A percentile compares a stretch with the other conserved stretches of the same genome.
Evolutionary conservation across 2,113 vertebrate species (phyloP).

Genomic region (Amphiprion ocellaris): DNA sequence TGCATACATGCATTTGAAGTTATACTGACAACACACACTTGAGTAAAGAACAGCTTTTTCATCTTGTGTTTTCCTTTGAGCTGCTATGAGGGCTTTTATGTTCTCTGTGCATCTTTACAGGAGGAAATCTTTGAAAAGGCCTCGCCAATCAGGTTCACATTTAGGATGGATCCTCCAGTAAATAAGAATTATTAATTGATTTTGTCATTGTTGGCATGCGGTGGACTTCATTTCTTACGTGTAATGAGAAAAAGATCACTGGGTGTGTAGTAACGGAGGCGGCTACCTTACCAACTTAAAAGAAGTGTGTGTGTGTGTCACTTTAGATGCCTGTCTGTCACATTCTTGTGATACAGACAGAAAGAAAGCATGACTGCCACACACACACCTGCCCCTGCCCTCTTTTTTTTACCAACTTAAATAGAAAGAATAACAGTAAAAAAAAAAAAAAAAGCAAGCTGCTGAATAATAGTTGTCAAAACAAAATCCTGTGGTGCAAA

Average conservation of each 20-base stretch:
- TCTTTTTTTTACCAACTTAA: constrained; percentile 6
- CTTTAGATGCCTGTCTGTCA: too few relatives aligned
- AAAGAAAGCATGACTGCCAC: too few relatives aligned
- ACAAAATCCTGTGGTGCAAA: constrained; percentile 24
- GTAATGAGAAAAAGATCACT: constrained; percentile 26
- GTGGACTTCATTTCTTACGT: constrained; percentile 18
- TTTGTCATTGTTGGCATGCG: not conserved
- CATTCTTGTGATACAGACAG: too few relatives aligned
- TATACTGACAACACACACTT: not conserved
- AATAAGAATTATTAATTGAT: constrained; percentile 27
- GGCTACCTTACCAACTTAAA: not conserved
- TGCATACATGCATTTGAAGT: not conserved
- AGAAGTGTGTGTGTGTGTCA: not conserved
- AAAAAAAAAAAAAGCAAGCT: not conserved
- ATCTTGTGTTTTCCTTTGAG: not conserved
- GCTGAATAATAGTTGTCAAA: constrained; percentile 24
- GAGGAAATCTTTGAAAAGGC: not conserved
- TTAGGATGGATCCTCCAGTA: constrained; percentile 28
- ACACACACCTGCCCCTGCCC: too few relatives aligned
- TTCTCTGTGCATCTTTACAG: not conserved
- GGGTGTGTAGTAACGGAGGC: not conserved
- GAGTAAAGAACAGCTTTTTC: not conserved
- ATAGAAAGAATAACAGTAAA: not conserved
- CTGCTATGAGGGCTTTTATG: not conserved
- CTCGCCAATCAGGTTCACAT: constrained; percentile 31